Conservation (phyloP, 1,140 invertebrate species). For the Ganaspis sp. region DNA sequence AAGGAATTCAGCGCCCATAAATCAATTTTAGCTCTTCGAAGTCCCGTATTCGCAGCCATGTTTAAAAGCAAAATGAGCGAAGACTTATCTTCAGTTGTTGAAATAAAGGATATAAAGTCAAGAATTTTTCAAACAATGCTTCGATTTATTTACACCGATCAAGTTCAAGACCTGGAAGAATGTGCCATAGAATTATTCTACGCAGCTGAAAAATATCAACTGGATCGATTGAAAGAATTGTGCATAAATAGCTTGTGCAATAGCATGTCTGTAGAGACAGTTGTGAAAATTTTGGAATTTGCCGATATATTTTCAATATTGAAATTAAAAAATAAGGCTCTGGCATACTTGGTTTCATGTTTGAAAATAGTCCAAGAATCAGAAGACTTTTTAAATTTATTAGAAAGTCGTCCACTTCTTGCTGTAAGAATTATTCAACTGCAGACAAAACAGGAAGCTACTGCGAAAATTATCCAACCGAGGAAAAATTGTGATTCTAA, state of each 20-base stretch:
- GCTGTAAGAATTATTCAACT: not conserved
- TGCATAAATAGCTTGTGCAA: not conserved
- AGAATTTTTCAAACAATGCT: not conserved
- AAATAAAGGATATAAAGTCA: not conserved
- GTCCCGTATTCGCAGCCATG: slow-evolving; percentile 82
- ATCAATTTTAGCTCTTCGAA: slow-evolving; percentile 72
- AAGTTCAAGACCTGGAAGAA: not conserved
- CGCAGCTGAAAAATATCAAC: not conserved
- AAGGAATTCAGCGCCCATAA: slow-evolving; percentile 43
- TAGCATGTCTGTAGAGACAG: not conserved
- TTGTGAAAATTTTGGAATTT: not conserved
- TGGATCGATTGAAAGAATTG: not conserved
- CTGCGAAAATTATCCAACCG: too few relatives aligned
- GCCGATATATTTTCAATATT: not conserved
- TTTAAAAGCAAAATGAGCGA: slow-evolving; percentile 83
- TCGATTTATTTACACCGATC: not conserved
- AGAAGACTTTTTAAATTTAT: not conserved
- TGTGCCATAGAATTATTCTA: not conserved
- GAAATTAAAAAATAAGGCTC: not conserved
- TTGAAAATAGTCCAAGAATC: not conserved
- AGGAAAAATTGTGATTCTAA: too few relatives aligned
- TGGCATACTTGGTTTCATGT: not conserved
- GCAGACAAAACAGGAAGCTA: not conserved
- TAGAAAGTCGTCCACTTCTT: not conserved
- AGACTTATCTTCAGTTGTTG: not conserved